Conservation (phyloP, 2,797 vertebrate genomes). For the Tamandua tetradactyla region DNA sequence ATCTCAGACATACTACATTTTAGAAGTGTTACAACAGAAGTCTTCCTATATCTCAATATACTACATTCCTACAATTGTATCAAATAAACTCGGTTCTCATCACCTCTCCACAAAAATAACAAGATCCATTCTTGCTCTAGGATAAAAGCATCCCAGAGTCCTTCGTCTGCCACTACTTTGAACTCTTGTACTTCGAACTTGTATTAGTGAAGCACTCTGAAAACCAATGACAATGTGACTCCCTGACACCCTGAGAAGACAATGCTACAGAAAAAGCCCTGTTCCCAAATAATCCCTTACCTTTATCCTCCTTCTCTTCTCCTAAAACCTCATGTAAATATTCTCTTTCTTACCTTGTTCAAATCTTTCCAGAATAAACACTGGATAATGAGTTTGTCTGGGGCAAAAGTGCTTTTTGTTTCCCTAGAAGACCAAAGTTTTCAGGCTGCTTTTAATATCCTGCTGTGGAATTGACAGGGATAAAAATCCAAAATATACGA, state of each 20-base stretch:
- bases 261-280: background rate
- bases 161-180: background rate
- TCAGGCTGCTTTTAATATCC: conserved; percentile 79
- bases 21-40: background rate
- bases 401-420: background rate
- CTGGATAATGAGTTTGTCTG: background rate
- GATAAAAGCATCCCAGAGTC: background rate
- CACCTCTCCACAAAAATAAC: background rate
- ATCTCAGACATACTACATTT: background rate
- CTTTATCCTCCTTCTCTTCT: background rate
- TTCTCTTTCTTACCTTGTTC: background rate
- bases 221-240: background rate
- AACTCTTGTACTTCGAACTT: background rate
- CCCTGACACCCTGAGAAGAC: background rate
- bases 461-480: conserved; percentile 62
- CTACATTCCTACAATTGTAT: background rate
- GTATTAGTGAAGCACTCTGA: background rate
- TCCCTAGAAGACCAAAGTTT: conserved; percentile 64
- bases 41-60: background rate
- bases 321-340: background rate
- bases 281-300: background rate
- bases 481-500: conserved; percentile 77
- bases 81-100: background rate
- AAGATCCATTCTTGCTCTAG: background rate
- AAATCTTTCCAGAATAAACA: conserved; percentile 67